Evolutionary conservation across 2,888 invertebrate species (phyloP).

Genomic region (Drosophila bunnanda): DNA sequence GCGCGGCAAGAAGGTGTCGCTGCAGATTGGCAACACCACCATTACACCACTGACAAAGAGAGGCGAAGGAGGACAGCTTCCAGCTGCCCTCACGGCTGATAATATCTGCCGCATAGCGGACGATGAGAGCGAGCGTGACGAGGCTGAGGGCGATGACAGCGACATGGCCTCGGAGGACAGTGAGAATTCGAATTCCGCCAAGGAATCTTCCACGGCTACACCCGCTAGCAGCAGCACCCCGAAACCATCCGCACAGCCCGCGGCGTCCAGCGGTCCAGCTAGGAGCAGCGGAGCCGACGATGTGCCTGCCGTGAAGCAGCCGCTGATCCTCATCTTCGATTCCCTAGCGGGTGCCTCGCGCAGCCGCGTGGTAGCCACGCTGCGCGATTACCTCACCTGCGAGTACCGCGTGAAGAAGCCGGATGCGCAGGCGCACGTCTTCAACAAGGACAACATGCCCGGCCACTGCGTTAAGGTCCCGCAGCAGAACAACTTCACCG

Average conservation of each 20-base stretch:
- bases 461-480: slow-evolving; percentile 96
- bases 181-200: slow-evolving; percentile 73
- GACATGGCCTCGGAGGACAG: slow-evolving; percentile 87
- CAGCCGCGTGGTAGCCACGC: slow-evolving; percentile 93
- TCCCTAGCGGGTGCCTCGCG: slow-evolving; percentile 94
- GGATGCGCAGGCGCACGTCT: slow-evolving; percentile 86
- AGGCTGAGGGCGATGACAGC: slow-evolving; percentile 93
- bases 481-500: slow-evolving; percentile 98
- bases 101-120: slow-evolving; percentile 86
- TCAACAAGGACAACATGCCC: slow-evolving; percentile 93
- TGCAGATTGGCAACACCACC: slow-evolving; percentile 90
- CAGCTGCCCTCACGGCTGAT: slow-evolving; percentile 63
- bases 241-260: slow-evolving; percentile 4
- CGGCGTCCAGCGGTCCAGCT: slow-evolving; percentile 17
- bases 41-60: slow-evolving; percentile 86
- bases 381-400: slow-evolving; percentile 95
- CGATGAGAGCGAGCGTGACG: slow-evolving; percentile 91
- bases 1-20: slow-evolving; percentile 85
- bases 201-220: slow-evolving; percentile 36
- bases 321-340: slow-evolving; percentile 97
- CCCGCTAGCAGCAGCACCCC: slow-evolving; percentile 30
- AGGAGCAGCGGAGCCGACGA: slow-evolving; percentile 32
- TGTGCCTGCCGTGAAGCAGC: slow-evolving; percentile 84
- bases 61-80: slow-evolving; percentile 86
- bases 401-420: slow-evolving; percentile 90